phyloP scores from a whole-genome alignment of 2,888 invertebrate species.

The Trichogramma evanescens region DNA sequence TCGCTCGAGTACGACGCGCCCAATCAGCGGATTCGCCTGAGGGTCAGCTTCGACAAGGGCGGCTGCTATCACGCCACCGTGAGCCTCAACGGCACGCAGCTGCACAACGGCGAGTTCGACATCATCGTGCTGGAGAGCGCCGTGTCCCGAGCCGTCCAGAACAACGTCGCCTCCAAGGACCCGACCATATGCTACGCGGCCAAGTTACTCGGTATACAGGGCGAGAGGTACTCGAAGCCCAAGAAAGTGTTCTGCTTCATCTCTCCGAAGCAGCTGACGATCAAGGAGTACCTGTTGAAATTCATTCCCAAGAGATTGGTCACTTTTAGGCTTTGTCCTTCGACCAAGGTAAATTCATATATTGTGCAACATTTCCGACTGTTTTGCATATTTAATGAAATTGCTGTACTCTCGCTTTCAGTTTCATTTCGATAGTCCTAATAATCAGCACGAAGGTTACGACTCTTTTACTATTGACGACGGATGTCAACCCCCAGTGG shows the following conservation, averaged over 20 bases:
- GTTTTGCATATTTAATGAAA: too few relatives aligned
- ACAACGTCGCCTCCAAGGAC: conserved; percentile 77
- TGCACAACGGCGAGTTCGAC: conserved; percentile 87
- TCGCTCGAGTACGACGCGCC: conserved; percentile 66
- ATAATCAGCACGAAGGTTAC: conserved; percentile 52
- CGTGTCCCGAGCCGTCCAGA: conserved; percentile 77
- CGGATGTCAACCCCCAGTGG: conserved; percentile 81
- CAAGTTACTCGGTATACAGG: conserved; percentile 57
- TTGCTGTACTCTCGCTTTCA: conserved; percentile 39
- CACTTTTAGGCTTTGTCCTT: conserved; percentile 87
- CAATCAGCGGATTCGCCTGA: conserved; percentile 69
- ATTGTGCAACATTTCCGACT: conserved; percentile 4
- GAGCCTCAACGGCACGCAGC: conserved; percentile 63
- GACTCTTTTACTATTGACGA: conserved; percentile 78
- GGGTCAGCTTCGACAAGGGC: conserved; percentile 70
- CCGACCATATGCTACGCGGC: conserved; percentile 85
- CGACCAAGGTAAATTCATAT: conserved; percentile 67
- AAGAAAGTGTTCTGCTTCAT: conserved; percentile 86
- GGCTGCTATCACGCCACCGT: conserved; percentile 79
- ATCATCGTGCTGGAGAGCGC: conserved; percentile 85
- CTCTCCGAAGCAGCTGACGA: conserved; percentile 83
- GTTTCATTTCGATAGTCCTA: conserved; percentile 60
- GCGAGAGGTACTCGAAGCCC: conserved; percentile 62
- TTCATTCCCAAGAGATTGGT: conserved; percentile 87
- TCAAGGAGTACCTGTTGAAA: conserved; percentile 88